Conservation (phyloP, 2,113 vertebrate species). For the Malurus cyaneus region DNA sequence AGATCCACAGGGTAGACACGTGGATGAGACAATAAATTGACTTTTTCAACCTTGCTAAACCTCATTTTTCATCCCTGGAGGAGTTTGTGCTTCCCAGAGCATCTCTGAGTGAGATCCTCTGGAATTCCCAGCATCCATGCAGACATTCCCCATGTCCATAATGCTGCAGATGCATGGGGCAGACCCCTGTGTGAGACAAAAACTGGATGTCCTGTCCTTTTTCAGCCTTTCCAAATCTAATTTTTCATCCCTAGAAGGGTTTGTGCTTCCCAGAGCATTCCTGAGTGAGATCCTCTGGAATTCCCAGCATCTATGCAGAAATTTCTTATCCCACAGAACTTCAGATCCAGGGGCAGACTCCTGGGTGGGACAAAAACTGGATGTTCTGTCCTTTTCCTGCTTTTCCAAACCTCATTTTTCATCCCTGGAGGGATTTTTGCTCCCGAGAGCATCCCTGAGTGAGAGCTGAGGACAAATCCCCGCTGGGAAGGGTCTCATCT, state of each 20-base stretch:
- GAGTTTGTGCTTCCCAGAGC: not conserved
- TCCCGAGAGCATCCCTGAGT: not conserved
- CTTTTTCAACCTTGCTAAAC: not conserved
- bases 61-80: not conserved
- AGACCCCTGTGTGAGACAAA: too few species aligned
- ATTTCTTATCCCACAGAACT: not conserved
- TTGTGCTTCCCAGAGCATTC: too few species aligned
- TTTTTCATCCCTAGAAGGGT: too few species aligned
- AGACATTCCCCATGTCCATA: too few species aligned
- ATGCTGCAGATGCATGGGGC: too few species aligned
- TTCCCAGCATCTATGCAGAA: accelerated
- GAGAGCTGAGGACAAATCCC: not conserved
- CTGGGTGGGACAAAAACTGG: accelerated
- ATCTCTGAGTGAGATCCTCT: not conserved
- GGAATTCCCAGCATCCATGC: too few species aligned
- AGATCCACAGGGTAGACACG: not conserved
- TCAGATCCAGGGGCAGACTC: not conserved
- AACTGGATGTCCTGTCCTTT: too few species aligned
- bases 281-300: too few species aligned
- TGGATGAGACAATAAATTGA: not conserved
- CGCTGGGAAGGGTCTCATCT: not conserved
- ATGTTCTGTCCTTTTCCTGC: not conserved
- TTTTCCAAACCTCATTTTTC: not conserved
- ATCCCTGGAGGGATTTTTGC: not conserved
- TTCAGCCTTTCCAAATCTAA: too few species aligned